Base-by-base conservation (phyloP, 2,888 invertebrate species). In the Nemoura dubitans region DNA sequence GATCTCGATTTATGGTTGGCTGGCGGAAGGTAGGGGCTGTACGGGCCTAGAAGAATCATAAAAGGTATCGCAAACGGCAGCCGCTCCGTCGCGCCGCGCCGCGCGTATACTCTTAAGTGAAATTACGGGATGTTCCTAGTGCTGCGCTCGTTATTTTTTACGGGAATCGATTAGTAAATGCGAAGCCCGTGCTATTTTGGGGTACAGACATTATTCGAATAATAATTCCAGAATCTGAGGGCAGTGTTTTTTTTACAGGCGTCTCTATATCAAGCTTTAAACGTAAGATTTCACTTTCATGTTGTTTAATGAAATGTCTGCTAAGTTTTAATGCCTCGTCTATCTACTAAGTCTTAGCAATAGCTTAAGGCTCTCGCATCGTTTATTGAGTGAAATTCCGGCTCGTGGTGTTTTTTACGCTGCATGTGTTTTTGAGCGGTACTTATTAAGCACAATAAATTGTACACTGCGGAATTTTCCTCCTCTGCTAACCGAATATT, bases 351-450 rank as follows among this genome's bases (percentile, higher is more conserved):
- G 59, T 59, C 59, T 59, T 21, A 59, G 59, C 59, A 59, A 59
- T 59, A 59, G 59, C 59, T 59, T 59, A 59, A 59, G 59, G 59
- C 59, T 59, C 59, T 59, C 21, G 16, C 59, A 59, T 59, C 59
- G 59, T 59, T 59, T 59, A 59, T 59, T 59, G 59, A 59, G 16
- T 59, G 59, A 21, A 59, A 59, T 59, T 59, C 59, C 59, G 2
- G 14, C 59, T 59, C 16, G 59, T 21, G 59, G 59, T 59, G 21
- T 59, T 59, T 59, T 59, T 59, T 59, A 21, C 21, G 59, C 59
- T 59, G 59, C 59, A 59, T 59, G 59, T 59, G 59, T 59, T 59
- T 59, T 59, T 59, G 59, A 59, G 59, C 59, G 59, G 59, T 21
- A 59, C 59, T 59, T 59, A 59, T 59, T 59, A 59, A 21, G 21